Base-by-base conservation (phyloP, 30 jellyfish, hydroid and myxozoan genomes). In the Chironex yamaguchii region DNA sequence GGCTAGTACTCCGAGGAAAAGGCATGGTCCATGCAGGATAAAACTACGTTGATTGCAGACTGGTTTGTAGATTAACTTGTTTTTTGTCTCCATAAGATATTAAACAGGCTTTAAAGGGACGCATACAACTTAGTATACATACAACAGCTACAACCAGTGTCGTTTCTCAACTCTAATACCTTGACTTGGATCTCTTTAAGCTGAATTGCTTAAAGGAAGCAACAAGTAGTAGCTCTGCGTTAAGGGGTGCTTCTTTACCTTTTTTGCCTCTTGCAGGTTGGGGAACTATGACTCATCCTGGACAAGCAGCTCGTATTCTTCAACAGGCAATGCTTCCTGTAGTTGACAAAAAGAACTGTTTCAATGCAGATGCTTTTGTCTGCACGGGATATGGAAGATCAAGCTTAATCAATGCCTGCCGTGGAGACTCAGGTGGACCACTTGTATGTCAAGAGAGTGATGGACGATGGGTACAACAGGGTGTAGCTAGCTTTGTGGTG, bases 301-400 rank as follows among this genome's bases (percentile, higher is more conserved):
- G 92, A 26, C n/a, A 32, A 2, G 29, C 93, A 21, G 78, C 65
- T 0, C 82, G 49, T 76, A 77, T 84, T 21, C 52, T 88, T 53
- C 96, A 88, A 70, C 93, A 88, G 52, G 89, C 92, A 32, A 54
- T 73, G 67, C 76, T 88, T 3, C 82, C 89, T 33, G 77, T 88
- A 0, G 86, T 68, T 12, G 50, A 70, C 27, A 32, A 28, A 26
- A 50, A 80, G 29, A 68, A 78, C 42, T 88, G 96, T 77, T 77
- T 62, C 69, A 49, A 65, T 66, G 52, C 67, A 42, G 52, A 62
- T 0, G 89, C 71, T 69, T 62, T 88, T 90, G 36, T 88, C 0
- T 88, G 96, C 89, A 84, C 96, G 25, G 96, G 92, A 42, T 75
- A 53, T 63, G 84, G 86, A 26, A 51, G 79, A 32, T 63, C 95